Evolutionary conservation across 2,888 invertebrate species (phyloP), one percentile per base, ranked within the genome.

Genomic region (Sycophila texana): DNA sequence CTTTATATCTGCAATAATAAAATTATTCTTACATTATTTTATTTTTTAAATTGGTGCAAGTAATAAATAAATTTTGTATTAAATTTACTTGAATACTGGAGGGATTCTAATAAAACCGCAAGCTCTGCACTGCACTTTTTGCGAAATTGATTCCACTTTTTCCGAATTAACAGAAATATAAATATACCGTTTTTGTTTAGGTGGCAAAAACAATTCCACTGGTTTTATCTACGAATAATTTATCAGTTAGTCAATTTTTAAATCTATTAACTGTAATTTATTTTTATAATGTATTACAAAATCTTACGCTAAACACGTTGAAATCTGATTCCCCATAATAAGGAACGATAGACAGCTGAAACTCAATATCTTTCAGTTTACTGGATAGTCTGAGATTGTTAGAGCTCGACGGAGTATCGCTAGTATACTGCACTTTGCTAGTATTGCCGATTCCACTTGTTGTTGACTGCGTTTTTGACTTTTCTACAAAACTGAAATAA

Each of bases 81-180:
- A 49, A 18, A 63, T 68, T 58, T 83, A 87, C 87, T 83, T 85
- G 71, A 85, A 84, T 60, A 79, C 55, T 61, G 87, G 84, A 4
- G 84, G 80, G 57, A 86, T 80, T 68, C 86, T 83, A 63, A 86
- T 61, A 67, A 84, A 83, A 57, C 87, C 87, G 1, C 85, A 77
- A 60, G 77, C 84, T 79, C 60, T 83, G 72, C 79, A 85, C 51
- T 26, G 1, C n/a, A 85, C n/a, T 65, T 77, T 55, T 7, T 58
- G 39, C 7, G 22, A 7, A 57, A 65, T 13, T 18, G 1, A 4
- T 1, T 61, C 49, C 26, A 81, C 12, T 53, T 73, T 72, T 18
- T 80, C 51, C 10, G 82, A 55, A 22, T 80, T 70, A 0, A 86
- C 12, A 12, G 20, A 72, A 14, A 88, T 78, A 1, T 68, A 14